These are phyloP conservation scores for Phodopus roborovskii DNA, from an alignment of 2,113 vertebrate species.

Conservation along the genomic window DNA sequence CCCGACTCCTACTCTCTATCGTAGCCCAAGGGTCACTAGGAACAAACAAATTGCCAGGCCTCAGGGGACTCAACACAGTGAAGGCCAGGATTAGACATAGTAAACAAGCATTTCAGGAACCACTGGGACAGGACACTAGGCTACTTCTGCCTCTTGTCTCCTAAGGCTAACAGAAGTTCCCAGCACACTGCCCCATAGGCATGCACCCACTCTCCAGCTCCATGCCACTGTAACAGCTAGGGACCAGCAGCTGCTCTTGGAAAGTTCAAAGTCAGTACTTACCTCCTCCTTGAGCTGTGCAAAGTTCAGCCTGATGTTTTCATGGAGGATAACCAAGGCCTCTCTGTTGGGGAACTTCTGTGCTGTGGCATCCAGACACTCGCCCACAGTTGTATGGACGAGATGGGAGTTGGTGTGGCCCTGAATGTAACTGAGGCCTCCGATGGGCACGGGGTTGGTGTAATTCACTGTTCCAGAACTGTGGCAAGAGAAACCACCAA, in stretches of 20 bases:
- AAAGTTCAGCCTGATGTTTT: conserved; percentile 90
- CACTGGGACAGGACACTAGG: not conserved
- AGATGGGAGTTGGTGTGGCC: conserved; percentile 84
- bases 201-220: not conserved
- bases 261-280: conserved; percentile 71
- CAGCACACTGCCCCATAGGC: not conserved
- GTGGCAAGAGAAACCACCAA: not conserved
- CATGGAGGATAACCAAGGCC: conserved; percentile 87
- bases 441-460: conserved; percentile 65
- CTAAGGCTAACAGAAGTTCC: not conserved
- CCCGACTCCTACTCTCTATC: not conserved
- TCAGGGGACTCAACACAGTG: not conserved
- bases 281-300: conserved; percentile 93
- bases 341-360: conserved; percentile 88
- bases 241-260: not conserved
- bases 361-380: conserved; percentile 83
- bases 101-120: not conserved
- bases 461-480: conserved; percentile 1
- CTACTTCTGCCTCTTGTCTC: not conserved
- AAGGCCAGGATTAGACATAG: not conserved
- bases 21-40: not conserved
- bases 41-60: not conserved
- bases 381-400: conserved; percentile 85
- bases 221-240: not conserved
- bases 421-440: conserved; percentile 90